Evolutionary conservation across 2,113 vertebrate genomes (phyloP).

Genomic region (Thalassarche chlororhynchos): DNA sequence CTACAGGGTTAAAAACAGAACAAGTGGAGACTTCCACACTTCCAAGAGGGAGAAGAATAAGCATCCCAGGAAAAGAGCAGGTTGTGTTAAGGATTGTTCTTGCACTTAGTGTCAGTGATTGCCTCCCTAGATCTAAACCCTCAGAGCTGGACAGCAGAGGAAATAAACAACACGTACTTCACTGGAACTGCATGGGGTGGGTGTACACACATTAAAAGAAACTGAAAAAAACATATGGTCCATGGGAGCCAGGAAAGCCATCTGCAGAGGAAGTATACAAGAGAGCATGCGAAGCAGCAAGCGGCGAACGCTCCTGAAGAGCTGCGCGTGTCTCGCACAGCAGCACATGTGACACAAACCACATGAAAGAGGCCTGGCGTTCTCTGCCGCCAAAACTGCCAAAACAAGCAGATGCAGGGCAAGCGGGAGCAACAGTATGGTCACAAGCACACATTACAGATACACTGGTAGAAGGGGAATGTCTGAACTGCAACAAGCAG

Average conservation of each 20-base stretch:
- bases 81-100: neutral
- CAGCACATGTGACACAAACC: constrained; percentile 38
- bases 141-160: neutral
- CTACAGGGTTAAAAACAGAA: neutral
- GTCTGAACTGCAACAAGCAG: neutral
- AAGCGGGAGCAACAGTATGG: neutral
- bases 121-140: neutral
- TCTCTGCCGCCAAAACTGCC: constrained; percentile 4
- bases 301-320: neutral
- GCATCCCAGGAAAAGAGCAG: neutral
- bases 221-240: constrained; percentile 12
- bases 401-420: constrained; percentile 33
- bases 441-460: neutral
- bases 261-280: constrained; percentile 13
- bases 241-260: constrained; percentile 35
- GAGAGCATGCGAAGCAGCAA: neutral
- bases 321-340: neutral
- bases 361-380: neutral
- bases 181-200: constrained; percentile 10
- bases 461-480: neutral
- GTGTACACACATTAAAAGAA: constrained; percentile 28
- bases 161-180: constrained; percentile 18
- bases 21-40: neutral
- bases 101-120: neutral
- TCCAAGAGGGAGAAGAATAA: neutral